phyloP scores from a whole-genome alignment of 1,140 invertebrate genomes.

The Lineus longissimus region DNA sequence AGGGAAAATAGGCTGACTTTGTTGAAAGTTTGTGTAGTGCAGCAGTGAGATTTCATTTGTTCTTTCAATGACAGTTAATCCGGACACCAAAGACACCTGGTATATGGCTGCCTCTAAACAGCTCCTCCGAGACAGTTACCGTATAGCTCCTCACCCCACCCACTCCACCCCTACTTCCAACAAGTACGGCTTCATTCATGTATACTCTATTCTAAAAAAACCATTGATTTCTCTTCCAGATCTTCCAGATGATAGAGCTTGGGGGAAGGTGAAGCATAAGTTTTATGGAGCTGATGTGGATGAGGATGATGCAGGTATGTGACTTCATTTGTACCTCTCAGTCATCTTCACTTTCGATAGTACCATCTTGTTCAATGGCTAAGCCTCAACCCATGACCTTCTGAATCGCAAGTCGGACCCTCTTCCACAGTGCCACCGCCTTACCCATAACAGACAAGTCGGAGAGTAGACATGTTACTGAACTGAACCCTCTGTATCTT shows the following conservation, averaged over 20 bases:
- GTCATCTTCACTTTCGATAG: not conserved
- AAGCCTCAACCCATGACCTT: not conserved
- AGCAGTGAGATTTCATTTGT: too few species aligned
- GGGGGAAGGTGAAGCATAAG: constrained; percentile 74
- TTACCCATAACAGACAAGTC: not conserved
- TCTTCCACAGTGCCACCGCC: not conserved
- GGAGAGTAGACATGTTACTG: not conserved
- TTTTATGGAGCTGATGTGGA: constrained; percentile 86
- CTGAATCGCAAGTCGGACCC: not conserved
- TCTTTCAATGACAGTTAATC: too few species aligned
- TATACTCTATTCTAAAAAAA: constrained; percentile 4
- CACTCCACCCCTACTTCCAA: too few species aligned
- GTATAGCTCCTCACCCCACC: too few species aligned
- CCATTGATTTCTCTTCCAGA: constrained; percentile 37
- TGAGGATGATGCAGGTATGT: constrained; percentile 69
- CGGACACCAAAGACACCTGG: too few species aligned
- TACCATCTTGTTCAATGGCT: not conserved
- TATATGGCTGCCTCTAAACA: too few species aligned
- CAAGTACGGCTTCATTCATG: too few species aligned
- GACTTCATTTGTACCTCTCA: constrained; percentile 13
- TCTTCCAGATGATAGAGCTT: constrained; percentile 75
- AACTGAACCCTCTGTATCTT: too few species aligned
- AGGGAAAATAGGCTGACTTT: too few species aligned
- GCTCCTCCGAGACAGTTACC: too few species aligned
- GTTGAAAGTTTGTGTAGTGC: too few species aligned